Evolutionary conservation across 2,888 invertebrate genomes (phyloP).

Genomic region (Melinopterus prodromus): DNA sequence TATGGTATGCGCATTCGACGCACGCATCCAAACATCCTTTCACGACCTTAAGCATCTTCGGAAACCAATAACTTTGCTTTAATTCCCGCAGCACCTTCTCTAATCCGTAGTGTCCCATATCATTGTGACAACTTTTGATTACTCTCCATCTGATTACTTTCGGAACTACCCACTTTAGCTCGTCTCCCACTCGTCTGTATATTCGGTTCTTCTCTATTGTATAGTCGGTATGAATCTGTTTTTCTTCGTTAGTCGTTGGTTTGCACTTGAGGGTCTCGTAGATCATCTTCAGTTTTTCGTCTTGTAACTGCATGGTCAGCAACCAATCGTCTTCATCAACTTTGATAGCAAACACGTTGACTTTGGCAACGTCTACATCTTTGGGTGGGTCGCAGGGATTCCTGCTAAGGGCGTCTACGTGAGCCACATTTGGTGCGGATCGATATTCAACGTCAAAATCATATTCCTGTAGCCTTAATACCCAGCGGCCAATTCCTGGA

Average conservation of each 20-base stretch:
- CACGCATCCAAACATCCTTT: slow-evolving; percentile 41
- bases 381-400: slow-evolving; percentile 7
- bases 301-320: slow-evolving; percentile 38
- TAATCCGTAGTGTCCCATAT: slow-evolving; percentile 25
- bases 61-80: slow-evolving; percentile 15
- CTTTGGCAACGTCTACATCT: slow-evolving; percentile 24
- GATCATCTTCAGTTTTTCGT: slow-evolving; percentile 34
- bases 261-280: slow-evolving; percentile 31
- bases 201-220: slow-evolving; percentile 27
- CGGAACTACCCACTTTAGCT: slow-evolving; percentile 39
- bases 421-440: slow-evolving; percentile 41
- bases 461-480: slow-evolving; percentile 43
- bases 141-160: slow-evolving; percentile 26
- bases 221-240: slow-evolving; percentile 32
- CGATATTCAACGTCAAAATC: slow-evolving; percentile 41
- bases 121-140: slow-evolving; percentile 18
- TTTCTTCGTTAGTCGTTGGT: slow-evolving; percentile 18
- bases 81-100: slow-evolving; percentile 15
- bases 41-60: slow-evolving; percentile 38
- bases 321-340: slow-evolving; percentile 40
- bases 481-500: slow-evolving; percentile 44
- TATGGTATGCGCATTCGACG: slow-evolving; percentile 43
- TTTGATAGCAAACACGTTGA: slow-evolving; percentile 31
- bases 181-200: slow-evolving; percentile 27
- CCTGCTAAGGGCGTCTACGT: slow-evolving; percentile 36